Conservation (phyloP, 2,888 invertebrate species). For the Molorchus minor region DNA sequence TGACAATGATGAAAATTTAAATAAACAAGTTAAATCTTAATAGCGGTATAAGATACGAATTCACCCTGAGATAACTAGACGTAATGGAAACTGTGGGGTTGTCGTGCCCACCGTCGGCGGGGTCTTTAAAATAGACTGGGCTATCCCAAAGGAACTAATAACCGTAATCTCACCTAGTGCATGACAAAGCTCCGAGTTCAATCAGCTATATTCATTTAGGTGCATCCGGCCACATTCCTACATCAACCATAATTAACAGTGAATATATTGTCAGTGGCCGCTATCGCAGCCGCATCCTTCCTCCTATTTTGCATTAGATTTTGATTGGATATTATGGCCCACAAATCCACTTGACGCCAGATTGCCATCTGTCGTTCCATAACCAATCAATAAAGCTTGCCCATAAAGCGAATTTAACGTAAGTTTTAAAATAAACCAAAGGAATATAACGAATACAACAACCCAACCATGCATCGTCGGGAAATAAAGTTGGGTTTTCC, state of each 20-base stretch:
- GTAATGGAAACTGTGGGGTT: constrained; percentile 11
- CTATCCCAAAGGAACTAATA: constrained; percentile 29
- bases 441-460: too few species aligned
- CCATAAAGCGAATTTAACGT: too few species aligned
- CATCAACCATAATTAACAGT: constrained; percentile 44
- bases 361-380: too few species aligned
- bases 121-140: constrained; percentile 14
- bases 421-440: too few species aligned
- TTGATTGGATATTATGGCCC: too few species aligned
- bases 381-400: too few species aligned
- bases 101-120: constrained; percentile 1
- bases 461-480: too few species aligned
- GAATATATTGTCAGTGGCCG: constrained; percentile 42
- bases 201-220: constrained; percentile 48
- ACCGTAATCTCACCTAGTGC: constrained; percentile 40
- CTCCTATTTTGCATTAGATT: constrained; percentile 25
- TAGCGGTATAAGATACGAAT: constrained; percentile 10
- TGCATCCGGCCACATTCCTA: constrained; percentile 42
- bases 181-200: constrained; percentile 44
- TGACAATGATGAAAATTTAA: constrained; percentile 25
- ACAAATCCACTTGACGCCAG: too few species aligned
- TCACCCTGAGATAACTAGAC: constrained; percentile 14
- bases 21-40: constrained; percentile 26
- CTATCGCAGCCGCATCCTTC: constrained; percentile 41
- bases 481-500: too few species aligned